A percentile compares a stretch with the other conserved stretches of the same genome.
Evolutionary conservation across 2,113 vertebrate genomes (phyloP).

Genomic region (Tupaia chinensis): DNA sequence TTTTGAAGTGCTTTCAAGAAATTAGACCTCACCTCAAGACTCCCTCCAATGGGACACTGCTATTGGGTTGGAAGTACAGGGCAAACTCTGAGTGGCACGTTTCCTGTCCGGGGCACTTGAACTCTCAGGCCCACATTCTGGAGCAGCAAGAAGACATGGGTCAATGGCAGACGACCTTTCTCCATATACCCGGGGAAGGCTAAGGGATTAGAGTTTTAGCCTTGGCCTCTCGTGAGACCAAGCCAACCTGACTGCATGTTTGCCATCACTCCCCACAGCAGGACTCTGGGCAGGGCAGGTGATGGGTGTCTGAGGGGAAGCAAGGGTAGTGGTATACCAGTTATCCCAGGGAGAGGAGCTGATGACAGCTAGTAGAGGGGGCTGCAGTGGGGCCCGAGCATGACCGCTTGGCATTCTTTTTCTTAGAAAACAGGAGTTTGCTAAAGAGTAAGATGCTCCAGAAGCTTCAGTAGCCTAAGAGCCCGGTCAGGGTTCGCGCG

Average conservation of each 20-base stretch:
- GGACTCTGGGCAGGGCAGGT: neutral
- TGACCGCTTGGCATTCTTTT: rapidly evolving
- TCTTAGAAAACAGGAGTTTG: neutral
- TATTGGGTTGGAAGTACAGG: neutral
- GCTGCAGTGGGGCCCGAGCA: neutral
- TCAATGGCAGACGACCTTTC: neutral
- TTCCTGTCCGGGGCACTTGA: neutral
- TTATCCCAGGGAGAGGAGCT: neutral
- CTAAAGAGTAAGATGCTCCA: neutral
- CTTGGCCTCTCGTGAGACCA: neutral
- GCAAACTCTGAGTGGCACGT: rapidly evolving
- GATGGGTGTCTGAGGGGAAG: neutral
- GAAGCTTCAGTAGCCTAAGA: neutral
- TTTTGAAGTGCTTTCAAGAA: neutral
- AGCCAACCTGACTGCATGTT: neutral
- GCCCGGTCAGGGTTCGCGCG: neutral
- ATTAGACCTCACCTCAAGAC: neutral
- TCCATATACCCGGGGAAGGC: neutral
- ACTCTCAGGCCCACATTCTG: neutral
- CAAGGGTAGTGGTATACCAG: neutral
- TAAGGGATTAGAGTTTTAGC: neutral
- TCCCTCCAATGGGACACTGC: neutral
- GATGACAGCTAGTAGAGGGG: neutral
- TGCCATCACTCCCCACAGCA: rapidly evolving
- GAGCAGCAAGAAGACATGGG: neutral